phyloP scores from a whole-genome alignment of 2,113 vertebrate species.

The Lepisosteus osseus region DNA sequence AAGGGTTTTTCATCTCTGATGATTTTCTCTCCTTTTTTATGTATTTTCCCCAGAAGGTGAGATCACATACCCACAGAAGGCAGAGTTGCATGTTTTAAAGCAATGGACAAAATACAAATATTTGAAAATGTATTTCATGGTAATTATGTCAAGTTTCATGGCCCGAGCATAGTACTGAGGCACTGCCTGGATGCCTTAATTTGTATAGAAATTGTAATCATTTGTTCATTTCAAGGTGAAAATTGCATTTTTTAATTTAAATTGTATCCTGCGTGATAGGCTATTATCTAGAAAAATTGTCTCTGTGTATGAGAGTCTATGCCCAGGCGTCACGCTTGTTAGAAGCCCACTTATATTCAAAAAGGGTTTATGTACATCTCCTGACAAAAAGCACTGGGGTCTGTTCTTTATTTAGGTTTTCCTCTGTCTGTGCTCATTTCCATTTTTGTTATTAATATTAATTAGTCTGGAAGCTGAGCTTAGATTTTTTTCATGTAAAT shows the following conservation, averaged over 20 bases:
- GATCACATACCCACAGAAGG: constrained; percentile 77
- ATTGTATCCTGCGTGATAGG: constrained; percentile 99
- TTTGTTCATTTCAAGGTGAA: constrained; percentile 99
- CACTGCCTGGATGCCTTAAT: constrained; percentile 99
- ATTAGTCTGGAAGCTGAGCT: constrained; percentile 67
- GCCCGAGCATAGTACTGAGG: constrained; percentile 93
- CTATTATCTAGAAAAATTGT: constrained; percentile 99
- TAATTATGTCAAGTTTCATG: constrained; percentile 99
- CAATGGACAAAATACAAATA: constrained; percentile 98
- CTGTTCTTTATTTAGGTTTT: constrained; percentile 59
- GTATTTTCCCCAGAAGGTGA: constrained; percentile 89
- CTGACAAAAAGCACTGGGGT: constrained; percentile 74
- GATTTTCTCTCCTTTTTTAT: constrained; percentile 85
- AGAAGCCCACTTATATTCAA: constrained; percentile 90
- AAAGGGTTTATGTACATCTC: constrained; percentile 87
- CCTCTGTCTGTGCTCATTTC: constrained; percentile 57
- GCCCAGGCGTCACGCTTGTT: constrained; percentile 88
- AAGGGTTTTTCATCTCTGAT: constrained; percentile 85
- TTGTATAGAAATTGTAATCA: constrained; percentile 99
- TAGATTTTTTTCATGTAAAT: constrained; percentile 64
- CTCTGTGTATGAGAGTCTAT: constrained; percentile 91
- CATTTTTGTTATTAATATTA: constrained; percentile 80
- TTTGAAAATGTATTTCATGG: constrained; percentile 99
- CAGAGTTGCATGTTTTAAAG: constrained; percentile 90
- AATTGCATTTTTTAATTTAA: constrained; percentile 99